A percentile compares a stretch with the other conserved stretches of the same genome.
These are phyloP conservation scores for Nothoprocta pentlandii DNA, from an alignment of 2,113 vertebrate genomes.

Conservation along the genomic window DNA sequence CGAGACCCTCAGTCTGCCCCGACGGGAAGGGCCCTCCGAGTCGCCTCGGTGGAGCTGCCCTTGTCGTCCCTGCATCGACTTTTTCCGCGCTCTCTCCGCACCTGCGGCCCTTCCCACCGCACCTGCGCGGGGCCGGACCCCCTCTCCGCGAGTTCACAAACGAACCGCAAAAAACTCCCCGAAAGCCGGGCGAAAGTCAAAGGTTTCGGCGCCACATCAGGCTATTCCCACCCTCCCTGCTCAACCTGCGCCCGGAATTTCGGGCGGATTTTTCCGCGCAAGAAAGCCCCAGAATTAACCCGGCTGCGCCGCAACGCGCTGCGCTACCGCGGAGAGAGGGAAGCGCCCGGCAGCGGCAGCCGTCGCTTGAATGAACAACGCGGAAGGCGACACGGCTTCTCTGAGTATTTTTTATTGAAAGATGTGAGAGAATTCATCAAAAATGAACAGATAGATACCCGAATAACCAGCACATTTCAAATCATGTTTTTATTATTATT, in stretches of 20 bases:
- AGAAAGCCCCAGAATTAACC: background rate
- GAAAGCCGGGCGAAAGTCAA: background rate
- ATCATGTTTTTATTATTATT: constrained; percentile 76
- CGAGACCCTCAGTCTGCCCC: background rate
- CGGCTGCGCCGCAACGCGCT: too few relatives aligned
- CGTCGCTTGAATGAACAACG: background rate
- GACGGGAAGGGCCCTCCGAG: background rate
- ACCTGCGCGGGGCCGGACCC: too few relatives aligned
- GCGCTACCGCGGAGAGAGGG: too few relatives aligned
- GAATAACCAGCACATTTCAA: constrained; percentile 90
- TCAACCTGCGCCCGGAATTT: background rate
- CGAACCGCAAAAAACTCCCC: background rate
- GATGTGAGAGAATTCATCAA: constrained; percentile 87
- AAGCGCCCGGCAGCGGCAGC: background rate
- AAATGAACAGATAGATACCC: constrained; percentile 81
- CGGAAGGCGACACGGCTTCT: constrained; percentile 4
- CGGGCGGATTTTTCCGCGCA: constrained; percentile 3
- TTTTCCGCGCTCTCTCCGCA: too few relatives aligned
- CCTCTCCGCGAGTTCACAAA: background rate
- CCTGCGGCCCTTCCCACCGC: too few relatives aligned
- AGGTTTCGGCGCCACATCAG: background rate
- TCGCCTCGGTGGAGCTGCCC: background rate
- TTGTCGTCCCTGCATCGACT: too few relatives aligned
- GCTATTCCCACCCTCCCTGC: constrained; percentile 30
- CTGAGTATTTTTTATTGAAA: constrained; percentile 89